Evolutionary conservation across 2,888 invertebrate genomes (phyloP).

Genomic region (Oligia fasciuncula): DNA sequence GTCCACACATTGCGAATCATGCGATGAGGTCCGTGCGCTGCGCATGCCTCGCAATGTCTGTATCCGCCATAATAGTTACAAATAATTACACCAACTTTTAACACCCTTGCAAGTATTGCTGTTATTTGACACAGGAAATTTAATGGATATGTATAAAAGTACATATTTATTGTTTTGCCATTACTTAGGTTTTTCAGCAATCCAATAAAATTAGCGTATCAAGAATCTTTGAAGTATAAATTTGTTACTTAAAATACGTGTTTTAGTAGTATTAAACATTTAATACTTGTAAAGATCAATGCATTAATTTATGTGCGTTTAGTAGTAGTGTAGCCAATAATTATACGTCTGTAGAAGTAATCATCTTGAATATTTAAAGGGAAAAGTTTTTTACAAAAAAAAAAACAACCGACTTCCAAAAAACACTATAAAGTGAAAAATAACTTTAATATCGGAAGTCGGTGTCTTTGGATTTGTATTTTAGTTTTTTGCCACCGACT

Average conservation of each 20-base stretch:
- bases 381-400: no score
- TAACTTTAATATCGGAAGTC: no score
- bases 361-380: not conserved
- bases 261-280: not conserved
- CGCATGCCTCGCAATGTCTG: no score
- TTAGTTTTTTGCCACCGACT: no score
- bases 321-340: not conserved
- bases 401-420: no score
- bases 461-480: no score
- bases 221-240: slow-evolving; percentile 1
- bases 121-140: not conserved
- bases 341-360: not conserved
- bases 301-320: not conserved
- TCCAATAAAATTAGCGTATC: not conserved
- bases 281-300: not conserved
- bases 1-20: no score
- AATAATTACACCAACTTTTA: not conserved
- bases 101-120: not conserved
- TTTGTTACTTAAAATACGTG: not conserved
- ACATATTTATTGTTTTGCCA: not conserved
- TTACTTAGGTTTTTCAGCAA: not conserved
- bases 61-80: no score
- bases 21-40: no score
- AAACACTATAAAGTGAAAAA: no score
- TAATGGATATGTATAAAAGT: not conserved